These are phyloP conservation scores for Ormyrus labotus DNA, from an alignment of 2,888 invertebrate genomes.

Conservation along the genomic window DNA sequence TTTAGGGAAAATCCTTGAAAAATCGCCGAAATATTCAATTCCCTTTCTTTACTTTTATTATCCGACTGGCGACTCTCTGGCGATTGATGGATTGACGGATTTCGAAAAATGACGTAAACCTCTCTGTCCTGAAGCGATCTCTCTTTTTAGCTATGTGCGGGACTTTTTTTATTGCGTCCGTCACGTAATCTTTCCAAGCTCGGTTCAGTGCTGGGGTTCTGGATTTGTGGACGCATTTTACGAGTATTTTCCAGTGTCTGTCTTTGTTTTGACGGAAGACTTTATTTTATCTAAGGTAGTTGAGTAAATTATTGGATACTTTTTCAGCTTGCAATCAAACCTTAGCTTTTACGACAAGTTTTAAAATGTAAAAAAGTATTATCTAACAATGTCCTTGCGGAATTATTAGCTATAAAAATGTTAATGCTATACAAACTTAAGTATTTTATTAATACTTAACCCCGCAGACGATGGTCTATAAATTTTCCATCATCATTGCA, in stretches of 20 bases:
- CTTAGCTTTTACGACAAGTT: conserved; percentile 11
- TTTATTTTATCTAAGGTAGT: not conserved
- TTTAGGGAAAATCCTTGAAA: no score
- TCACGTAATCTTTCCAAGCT: not conserved
- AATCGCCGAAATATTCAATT: no score
- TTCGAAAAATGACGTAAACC: not conserved
- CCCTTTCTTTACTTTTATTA: no score
- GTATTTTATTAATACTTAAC: no score
- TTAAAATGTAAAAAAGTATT: conserved; percentile 15
- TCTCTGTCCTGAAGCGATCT: not conserved
- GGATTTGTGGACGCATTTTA: not conserved
- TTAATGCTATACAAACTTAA: not conserved
- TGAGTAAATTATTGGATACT: conserved; percentile 34
- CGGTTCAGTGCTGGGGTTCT: not conserved
- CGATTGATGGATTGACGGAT: not conserved
- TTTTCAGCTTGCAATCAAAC: not conserved
- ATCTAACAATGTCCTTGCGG: not conserved
- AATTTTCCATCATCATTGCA: not conserved
- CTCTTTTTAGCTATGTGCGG: no score
- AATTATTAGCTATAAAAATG: conserved; percentile 35
- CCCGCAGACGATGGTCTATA: no score
- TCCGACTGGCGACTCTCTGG: not conserved
- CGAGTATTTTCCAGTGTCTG: not conserved
- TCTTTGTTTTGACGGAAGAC: not conserved
- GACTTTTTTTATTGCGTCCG: not conserved